These are phyloP conservation scores for Mercenaria mercenaria DNA, from an alignment of 1,140 invertebrate genomes.

Conservation along the genomic window DNA sequence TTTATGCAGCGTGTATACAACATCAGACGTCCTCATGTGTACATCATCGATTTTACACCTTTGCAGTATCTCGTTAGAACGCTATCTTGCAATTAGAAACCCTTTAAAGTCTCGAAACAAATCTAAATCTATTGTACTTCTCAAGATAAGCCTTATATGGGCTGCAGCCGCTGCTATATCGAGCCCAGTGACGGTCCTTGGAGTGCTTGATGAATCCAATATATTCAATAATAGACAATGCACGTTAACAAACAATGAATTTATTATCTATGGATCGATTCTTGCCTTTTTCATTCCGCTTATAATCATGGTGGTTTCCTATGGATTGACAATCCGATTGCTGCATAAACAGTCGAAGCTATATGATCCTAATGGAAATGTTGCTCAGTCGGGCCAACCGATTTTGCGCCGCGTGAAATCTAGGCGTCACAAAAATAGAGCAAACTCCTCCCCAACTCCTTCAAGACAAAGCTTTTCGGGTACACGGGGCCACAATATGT, in stretches of 20 bases:
- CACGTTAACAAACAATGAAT: conserved; percentile 87
- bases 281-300: conserved; percentile 97
- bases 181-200: conserved; percentile 93
- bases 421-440: conserved; percentile 6
- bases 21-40: conserved; percentile 96
- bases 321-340: conserved; percentile 92
- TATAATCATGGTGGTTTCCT: conserved; percentile 96
- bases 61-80: conserved; percentile 80
- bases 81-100: conserved; percentile 95
- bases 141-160: conserved; percentile 96
- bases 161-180: conserved; percentile 94
- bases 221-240: conserved; percentile 88
- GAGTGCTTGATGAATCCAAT: conserved; percentile 88
- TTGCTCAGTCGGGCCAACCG: conserved; percentile 47
- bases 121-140: conserved; percentile 91
- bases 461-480: neutral
- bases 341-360: conserved; percentile 68
- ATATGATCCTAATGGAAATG: conserved; percentile 52
- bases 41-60: conserved; percentile 93
- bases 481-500: neutral
- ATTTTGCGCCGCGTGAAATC: conserved; percentile 65
- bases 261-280: conserved; percentile 96
- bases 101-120: conserved; percentile 91
- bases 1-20: conserved; percentile 97
- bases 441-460: neutral